Evolutionary conservation across 1,140 invertebrate genomes (phyloP), one percentile per base, ranked within the genome.

Genomic region (Trichonephila clavipes): DNA sequence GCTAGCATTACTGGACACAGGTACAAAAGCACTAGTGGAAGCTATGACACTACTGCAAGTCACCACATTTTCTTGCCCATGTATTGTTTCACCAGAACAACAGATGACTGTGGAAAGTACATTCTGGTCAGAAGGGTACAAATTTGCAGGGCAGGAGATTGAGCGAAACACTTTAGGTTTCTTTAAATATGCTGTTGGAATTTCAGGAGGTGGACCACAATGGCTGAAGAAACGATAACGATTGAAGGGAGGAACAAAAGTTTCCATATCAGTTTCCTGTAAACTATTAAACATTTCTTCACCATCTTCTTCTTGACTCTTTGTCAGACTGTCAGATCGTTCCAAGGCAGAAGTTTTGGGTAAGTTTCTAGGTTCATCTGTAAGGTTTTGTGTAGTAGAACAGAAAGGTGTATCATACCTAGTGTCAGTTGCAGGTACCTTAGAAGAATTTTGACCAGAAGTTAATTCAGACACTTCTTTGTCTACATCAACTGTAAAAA

Each of bases 161-260:
- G 89, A 94, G 19, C 89, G 82, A 14, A 19, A 10, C 0, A 77
- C 28, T 34, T 69, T 77, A 28, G 58, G 82, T 28, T 51, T 62
- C n/a, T 51, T 21, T 16, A 34, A 4, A 10, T 40, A n/a, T 86
- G 21, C 81, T 90, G 95, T 58, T 83, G 92, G 86, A 69, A 94
- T 88, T 62, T 94, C 94, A 28, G 62, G 95, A 59, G 86, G 95
- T 95, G 51, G 95, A 86, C 77, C 95, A 95, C 96, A 96, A 87
- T 97, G 96, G 95, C 97, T 97, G 95, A 97, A 96, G 95, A 96
- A 96, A 21, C 97, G 96, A n/a, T 97, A 96, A 24, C 97, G 95
- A 94, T 96, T 96, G 24, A 97, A 96, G 82, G 96, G 96, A 94
- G 96, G 96, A 77, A 97, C 97, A 94, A 98, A 97, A 95, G 97